A percentile compares a stretch with the other conserved stretches of the same genome.
phyloP scores from a whole-genome alignment of 2,797 vertebrate species.

The Eulemur coronatus region DNA sequence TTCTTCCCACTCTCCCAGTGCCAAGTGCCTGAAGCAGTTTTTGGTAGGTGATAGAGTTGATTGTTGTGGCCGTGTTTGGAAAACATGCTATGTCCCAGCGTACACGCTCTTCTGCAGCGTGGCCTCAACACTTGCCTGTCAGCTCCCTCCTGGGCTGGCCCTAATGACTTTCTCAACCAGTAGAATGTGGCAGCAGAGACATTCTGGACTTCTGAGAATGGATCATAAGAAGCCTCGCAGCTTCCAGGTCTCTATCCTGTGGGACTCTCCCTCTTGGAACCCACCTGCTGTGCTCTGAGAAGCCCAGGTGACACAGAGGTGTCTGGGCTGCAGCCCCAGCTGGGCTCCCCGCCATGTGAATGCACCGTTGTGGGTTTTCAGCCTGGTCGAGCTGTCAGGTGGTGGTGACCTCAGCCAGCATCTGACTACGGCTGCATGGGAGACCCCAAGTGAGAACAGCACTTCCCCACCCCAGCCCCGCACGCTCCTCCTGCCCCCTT shows the following conservation, averaged over 20 bases:
- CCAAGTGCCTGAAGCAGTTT: not conserved
- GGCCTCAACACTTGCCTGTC: not conserved
- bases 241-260: not conserved
- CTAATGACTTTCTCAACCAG: not conserved
- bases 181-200: not conserved
- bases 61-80: not conserved
- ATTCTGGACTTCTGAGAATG: not conserved
- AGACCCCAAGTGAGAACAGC: not conserved
- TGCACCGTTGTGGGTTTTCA: fast-evolving
- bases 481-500: not conserved
- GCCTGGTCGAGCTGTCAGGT: not conserved
- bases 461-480: not conserved
- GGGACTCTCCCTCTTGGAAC: not conserved
- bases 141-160: not conserved
- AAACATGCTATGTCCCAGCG: not conserved
- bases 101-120: not conserved
- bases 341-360: not conserved
- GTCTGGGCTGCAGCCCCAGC: not conserved
- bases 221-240: not conserved
- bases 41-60: not conserved
- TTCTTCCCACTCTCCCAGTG: fast-evolving
- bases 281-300: not conserved
- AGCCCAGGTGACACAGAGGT: not conserved
- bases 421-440: not conserved
- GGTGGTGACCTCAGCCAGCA: not conserved